A percentile compares a stretch with the other conserved stretches of the same genome.
Evolutionary conservation across 2,888 invertebrate species (phyloP).

Genomic region (Rhopalosiphum nymphaeae): DNA sequence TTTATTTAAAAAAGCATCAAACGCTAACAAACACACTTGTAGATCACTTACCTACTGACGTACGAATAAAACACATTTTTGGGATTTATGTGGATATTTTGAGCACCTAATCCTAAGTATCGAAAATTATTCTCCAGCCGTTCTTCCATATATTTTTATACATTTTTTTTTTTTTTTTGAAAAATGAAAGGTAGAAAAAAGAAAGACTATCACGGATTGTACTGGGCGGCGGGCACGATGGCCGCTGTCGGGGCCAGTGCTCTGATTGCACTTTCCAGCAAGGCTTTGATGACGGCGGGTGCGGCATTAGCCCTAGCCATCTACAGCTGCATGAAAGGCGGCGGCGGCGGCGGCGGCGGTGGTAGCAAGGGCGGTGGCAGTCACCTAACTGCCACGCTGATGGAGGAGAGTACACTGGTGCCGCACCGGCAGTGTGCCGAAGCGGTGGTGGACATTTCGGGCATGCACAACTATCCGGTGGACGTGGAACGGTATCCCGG

Average conservation of each 20-base stretch:
- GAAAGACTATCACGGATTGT: conserved; percentile 51
- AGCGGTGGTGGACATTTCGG: conserved; percentile 53
- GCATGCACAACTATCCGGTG: conserved; percentile 14
- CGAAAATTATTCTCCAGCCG: neutral
- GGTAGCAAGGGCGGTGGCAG: conserved; percentile 32
- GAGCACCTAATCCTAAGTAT: neutral
- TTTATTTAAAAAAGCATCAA: neutral
- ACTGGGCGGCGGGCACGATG: conserved; percentile 60
- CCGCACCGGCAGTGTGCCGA: conserved; percentile 60
- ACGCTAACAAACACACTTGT: neutral
- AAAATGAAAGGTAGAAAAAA: conserved; percentile 48
- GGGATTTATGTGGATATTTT: neutral
- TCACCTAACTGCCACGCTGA: conserved; percentile 46
- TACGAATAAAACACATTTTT: neutral
- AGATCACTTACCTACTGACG: no score
- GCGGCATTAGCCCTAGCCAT: conserved; percentile 59
- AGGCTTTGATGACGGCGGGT: conserved; percentile 56
- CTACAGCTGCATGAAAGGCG: conserved; percentile 58
- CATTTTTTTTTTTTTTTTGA: neutral
- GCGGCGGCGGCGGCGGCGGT: conserved; percentile 38
- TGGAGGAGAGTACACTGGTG: conserved; percentile 54
- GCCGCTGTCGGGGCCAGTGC: conserved; percentile 50
- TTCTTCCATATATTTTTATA: neutral
- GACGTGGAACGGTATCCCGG: conserved; percentile 55
- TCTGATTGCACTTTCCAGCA: conserved; percentile 57